A percentile compares a stretch with the other conserved stretches of the same genome.
Conservation (phyloP, 2,888 invertebrate genomes). For the Nebria brevicollis region DNA sequence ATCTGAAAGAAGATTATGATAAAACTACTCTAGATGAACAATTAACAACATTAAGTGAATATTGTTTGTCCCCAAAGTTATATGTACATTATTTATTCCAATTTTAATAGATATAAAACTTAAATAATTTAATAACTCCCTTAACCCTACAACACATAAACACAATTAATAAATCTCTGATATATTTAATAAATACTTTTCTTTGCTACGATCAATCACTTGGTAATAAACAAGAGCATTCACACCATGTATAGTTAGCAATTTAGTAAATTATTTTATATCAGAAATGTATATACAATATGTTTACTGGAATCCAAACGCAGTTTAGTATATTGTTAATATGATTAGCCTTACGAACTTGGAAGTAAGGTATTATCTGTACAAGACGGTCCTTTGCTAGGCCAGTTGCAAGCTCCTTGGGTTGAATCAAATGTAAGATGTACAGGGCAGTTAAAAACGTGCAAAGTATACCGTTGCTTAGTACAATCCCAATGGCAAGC, state of each 20-base stretch:
- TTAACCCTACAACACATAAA: constrained; percentile 3
- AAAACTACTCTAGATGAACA: constrained; percentile 53
- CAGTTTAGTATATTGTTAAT: constrained; percentile 8
- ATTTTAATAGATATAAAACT: not conserved
- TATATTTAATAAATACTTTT: not conserved
- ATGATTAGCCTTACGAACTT: constrained; percentile 43
- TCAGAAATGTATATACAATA: constrained; percentile 8
- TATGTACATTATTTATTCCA: constrained; percentile 16
- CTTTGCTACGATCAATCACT: not conserved
- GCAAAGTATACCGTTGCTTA: constrained; percentile 78
- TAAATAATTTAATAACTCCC: constrained; percentile 5
- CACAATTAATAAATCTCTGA: not conserved
- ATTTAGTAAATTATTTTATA: not conserved
- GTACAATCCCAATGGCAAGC: constrained; percentile 83
- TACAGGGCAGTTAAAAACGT: constrained; percentile 81
- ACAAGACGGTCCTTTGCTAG: constrained; percentile 81
- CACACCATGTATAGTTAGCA: not conserved
- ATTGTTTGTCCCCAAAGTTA: constrained; percentile 6
- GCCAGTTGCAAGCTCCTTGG: constrained; percentile 85
- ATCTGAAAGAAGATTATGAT: constrained; percentile 62
- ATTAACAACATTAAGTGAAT: constrained; percentile 2
- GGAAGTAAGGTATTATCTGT: constrained; percentile 71
- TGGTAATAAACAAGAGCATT: not conserved
- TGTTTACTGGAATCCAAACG: not conserved
- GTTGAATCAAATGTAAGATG: constrained; percentile 80